A percentile compares a stretch with the other conserved stretches of the same genome.
Conservation (phyloP, 2,888 invertebrate genomes). For the Ornithoptera priamus region DNA sequence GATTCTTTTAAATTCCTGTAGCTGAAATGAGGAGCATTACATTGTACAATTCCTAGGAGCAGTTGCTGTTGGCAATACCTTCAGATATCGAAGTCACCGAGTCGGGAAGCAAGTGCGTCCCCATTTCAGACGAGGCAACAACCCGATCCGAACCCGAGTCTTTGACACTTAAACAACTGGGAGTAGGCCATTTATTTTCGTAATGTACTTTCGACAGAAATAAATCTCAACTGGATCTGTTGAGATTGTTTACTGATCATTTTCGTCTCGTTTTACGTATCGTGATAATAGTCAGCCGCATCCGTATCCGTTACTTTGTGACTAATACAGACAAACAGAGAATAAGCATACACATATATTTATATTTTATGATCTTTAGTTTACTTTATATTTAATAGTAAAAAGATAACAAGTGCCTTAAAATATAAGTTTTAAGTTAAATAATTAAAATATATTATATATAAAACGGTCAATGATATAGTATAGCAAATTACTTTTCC, state of each 20-base stretch:
- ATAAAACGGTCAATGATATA: no score
- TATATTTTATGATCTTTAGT: no score
- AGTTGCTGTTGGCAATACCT: constrained; percentile 31
- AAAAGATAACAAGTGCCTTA: no score
- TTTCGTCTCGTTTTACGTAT: constrained; percentile 3
- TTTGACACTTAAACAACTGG: constrained; percentile 48
- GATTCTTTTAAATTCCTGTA: constrained; percentile 7
- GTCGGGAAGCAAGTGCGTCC: constrained; percentile 41
- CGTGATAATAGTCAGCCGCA: constrained; percentile 13
- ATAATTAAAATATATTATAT: no score
- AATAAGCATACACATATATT: no score
- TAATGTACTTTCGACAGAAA: constrained; percentile 48
- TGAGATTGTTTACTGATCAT: constrained; percentile 46
- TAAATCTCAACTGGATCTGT: constrained; percentile 50
- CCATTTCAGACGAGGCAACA: constrained; percentile 47
- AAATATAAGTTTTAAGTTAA: no score
- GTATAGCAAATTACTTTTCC: no score
- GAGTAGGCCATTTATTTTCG: constrained; percentile 55
- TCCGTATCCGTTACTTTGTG: neutral
- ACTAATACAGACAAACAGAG: no score
- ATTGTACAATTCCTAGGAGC: constrained; percentile 20
- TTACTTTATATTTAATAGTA: no score
- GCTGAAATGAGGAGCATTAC: constrained; percentile 18
- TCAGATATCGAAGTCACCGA: constrained; percentile 29
- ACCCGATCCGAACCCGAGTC: constrained; percentile 45